These are phyloP conservation scores for Engraulis encrasicolus DNA, from an alignment of 2,113 vertebrate genomes.

Conservation along the genomic window DNA sequence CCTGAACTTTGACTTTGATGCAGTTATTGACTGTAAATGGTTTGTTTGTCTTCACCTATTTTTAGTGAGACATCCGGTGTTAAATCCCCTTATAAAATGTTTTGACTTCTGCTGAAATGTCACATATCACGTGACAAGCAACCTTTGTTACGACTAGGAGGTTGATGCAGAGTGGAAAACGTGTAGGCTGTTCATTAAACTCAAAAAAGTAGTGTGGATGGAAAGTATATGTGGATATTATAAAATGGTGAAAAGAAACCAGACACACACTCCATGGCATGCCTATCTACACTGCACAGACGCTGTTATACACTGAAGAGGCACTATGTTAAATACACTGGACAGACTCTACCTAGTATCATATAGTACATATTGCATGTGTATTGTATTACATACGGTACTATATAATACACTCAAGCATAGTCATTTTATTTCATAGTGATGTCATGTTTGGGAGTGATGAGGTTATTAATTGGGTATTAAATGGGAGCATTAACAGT, in stretches of 20 bases:
- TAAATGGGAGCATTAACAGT: no score
- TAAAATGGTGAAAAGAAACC: neutral
- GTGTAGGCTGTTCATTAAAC: neutral
- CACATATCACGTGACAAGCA: neutral
- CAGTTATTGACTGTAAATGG: neutral
- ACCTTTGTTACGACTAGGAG: neutral
- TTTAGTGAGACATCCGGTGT: neutral
- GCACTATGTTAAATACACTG: no score
- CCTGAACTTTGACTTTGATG: no score
- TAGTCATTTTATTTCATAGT: neutral
- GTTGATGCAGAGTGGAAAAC: neutral
- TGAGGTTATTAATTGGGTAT: neutral
- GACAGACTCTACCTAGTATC: no score
- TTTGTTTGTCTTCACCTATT: neutral
- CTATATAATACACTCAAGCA: no score
- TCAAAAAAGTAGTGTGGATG: neutral
- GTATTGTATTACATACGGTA: no score
- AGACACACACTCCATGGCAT: no score
- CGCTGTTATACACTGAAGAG: no score
- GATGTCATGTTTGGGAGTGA: neutral
- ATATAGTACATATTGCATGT: no score
- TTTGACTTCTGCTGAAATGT: neutral
- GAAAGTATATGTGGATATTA: neutral
- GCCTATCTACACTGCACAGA: no score
- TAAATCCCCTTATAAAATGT: neutral